Base-by-base conservation (phyloP, 2,888 invertebrate species). In the Hyposoter didymator region DNA sequence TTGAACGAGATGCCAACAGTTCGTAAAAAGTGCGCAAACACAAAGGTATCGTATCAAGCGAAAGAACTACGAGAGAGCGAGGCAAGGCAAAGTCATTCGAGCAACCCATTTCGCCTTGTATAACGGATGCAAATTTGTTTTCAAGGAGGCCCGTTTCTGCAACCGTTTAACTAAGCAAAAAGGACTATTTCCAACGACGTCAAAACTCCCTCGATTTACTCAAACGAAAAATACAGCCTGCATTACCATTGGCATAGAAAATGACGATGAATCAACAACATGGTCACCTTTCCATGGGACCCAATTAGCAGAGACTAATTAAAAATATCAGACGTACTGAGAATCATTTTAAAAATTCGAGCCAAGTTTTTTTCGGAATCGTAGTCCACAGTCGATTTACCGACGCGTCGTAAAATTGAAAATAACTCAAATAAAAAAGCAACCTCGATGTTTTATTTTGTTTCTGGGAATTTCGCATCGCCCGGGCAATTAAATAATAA, bases 1-100 rank as follows among this genome's bases (percentile, higher is more conserved):
- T 87, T 84, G 89, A 84, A 89, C 88, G 84, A 84, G 87, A 88
- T 89, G 87, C 87, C 82, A 66, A 59, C 82, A 66, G 69, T 32
- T 78, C 32, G 28, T 2, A 22, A 22, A 79, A 59, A 59, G 7
- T 49, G 4, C 4, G 4, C 4, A 14, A 14, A 47, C 17, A 47
- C 12, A 47, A 45, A 55, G 39, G 39, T 39, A 52, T 22, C 32
- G 62, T 35, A 67, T 17, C 45, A 8, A 55, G 10, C 43, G 52
- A 67, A 17, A 43, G 62, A 45, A 28, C n/a, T 45, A 19, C 39
- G 69, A 32, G 28, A 35, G 35, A 35, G 35, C 2, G 35, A 35
- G 35, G 35, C 3, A 4, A 67, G 59, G 39, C 17, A 19, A 67
- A 76, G 59, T 67, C 59, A 64, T 64, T 82, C 76, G 35, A 78